phyloP scores from a whole-genome alignment of 2,113 vertebrate species.

The Galbula dea region DNA sequence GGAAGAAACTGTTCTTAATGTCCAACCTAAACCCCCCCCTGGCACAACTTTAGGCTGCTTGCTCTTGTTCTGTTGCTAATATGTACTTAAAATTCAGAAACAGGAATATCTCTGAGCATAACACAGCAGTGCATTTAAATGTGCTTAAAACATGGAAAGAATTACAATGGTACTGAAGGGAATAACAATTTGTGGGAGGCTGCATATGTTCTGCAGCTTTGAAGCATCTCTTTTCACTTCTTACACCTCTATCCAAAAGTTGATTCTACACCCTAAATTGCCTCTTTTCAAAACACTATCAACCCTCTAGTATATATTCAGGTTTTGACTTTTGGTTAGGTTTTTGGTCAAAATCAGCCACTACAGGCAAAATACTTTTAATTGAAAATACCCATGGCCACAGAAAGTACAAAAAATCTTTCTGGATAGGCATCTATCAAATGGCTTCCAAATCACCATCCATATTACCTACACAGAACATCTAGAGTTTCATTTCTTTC shows the following conservation, averaged over 20 bases:
- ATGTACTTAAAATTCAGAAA: background rate
- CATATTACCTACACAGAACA: background rate
- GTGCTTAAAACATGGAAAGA: background rate
- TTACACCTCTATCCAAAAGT: background rate
- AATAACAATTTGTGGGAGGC: background rate
- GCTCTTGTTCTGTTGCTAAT: background rate
- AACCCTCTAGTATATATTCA: rapidly evolving
- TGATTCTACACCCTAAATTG: background rate
- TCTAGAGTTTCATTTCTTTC: background rate
- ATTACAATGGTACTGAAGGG: background rate
- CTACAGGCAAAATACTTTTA: background rate
- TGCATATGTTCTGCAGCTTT: background rate
- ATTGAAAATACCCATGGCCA: background rate
- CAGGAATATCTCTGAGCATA: background rate
- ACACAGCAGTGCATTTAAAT: background rate
- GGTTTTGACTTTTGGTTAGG: background rate
- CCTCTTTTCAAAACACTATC: background rate
- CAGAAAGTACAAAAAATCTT: background rate
- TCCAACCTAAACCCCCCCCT: background rate
- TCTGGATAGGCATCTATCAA: background rate
- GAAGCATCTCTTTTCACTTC: background rate
- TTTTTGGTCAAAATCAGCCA: background rate
- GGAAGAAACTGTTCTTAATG: background rate
- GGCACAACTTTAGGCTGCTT: background rate
- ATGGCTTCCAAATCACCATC: background rate